Conservation (phyloP, 2,888 invertebrate species). For the Emmelina monodactyla region DNA sequence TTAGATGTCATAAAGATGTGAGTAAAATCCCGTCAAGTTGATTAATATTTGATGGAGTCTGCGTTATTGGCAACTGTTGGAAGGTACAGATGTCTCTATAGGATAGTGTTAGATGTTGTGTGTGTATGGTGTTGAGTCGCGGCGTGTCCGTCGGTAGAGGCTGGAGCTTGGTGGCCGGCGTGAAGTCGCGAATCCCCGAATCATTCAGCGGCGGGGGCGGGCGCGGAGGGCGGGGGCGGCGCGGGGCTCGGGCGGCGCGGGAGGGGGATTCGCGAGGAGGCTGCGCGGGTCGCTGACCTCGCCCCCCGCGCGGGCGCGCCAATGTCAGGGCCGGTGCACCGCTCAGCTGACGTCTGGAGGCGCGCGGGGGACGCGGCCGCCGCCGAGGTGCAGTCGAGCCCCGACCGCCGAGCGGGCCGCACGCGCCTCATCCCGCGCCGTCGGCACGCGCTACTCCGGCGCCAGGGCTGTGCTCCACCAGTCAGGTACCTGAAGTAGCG, state of each 20-base stretch:
- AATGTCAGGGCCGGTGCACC: conserved; percentile 67
- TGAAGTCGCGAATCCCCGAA: background rate
- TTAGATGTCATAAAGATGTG: no score
- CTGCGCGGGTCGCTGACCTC: conserved; percentile 60
- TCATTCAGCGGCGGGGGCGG: conserved; percentile 31
- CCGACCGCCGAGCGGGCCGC: conserved; percentile 37
- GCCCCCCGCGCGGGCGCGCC: conserved; percentile 58
- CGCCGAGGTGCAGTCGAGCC: conserved; percentile 50
- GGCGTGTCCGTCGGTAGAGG: background rate
- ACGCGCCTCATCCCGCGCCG: conserved; percentile 36
- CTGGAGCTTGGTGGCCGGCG: background rate
- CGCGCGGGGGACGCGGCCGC: conserved; percentile 54
- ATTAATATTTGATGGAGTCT: no score
- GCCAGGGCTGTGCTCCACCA: conserved; percentile 80
- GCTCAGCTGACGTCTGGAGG: conserved; percentile 65
- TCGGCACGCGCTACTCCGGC: conserved; percentile 87
- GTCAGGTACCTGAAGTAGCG: conserved; percentile 99
- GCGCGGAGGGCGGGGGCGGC: conserved; percentile 18
- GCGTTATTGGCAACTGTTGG: no score
- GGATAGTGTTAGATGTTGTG: no score
- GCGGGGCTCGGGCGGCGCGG: conserved; percentile 33
- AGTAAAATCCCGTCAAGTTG: no score
- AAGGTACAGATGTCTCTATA: no score
- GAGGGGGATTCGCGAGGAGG: conserved; percentile 61
- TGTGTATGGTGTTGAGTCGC: background rate